phyloP scores from a whole-genome alignment of 2,888 invertebrate species.

The Eupeodes latifasciatus region DNA sequence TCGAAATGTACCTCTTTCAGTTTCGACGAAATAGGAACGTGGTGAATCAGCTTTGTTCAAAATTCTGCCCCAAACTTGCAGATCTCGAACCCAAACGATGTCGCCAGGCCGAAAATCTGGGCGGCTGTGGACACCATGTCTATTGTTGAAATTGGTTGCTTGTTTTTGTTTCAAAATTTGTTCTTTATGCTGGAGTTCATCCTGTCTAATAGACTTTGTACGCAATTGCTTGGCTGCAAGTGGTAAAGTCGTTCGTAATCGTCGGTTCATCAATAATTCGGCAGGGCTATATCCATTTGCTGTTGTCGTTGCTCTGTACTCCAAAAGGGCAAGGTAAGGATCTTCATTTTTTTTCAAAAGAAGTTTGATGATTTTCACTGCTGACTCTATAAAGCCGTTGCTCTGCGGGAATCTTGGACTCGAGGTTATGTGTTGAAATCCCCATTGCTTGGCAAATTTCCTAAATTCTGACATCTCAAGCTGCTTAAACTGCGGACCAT shows the following conservation, averaged over 20 bases:
- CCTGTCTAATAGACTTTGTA: constrained; percentile 15
- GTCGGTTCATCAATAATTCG: constrained; percentile 29
- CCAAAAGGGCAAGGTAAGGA: constrained; percentile 15
- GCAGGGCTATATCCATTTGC: constrained; percentile 15
- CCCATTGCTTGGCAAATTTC: constrained; percentile 20
- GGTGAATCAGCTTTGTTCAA: constrained; percentile 4
- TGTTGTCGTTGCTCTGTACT: constrained; percentile 24
- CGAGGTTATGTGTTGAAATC: constrained; percentile 8
- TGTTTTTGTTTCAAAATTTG: neutral
- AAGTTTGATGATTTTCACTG: constrained; percentile 16
- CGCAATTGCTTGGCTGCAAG: constrained; percentile 22
- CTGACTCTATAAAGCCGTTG: constrained; percentile 20
- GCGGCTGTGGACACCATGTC: neutral
- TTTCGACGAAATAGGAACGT: constrained; percentile 17
- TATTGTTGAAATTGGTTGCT: constrained; percentile 3
- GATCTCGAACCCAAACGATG: constrained; percentile 14
- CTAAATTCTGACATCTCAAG: constrained; percentile 22
- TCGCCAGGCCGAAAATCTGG: neutral
- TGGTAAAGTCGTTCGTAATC: constrained; percentile 30
- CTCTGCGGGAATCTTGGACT: constrained; percentile 65
- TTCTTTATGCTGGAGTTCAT: constrained; percentile 28
- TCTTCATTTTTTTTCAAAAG: constrained; percentile 35
- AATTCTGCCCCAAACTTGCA: constrained; percentile 8
- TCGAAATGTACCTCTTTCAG: neutral
- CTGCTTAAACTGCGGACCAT: constrained; percentile 13